Conservation (phyloP, 2,113 vertebrate genomes). For the Cacatua alba region DNA sequence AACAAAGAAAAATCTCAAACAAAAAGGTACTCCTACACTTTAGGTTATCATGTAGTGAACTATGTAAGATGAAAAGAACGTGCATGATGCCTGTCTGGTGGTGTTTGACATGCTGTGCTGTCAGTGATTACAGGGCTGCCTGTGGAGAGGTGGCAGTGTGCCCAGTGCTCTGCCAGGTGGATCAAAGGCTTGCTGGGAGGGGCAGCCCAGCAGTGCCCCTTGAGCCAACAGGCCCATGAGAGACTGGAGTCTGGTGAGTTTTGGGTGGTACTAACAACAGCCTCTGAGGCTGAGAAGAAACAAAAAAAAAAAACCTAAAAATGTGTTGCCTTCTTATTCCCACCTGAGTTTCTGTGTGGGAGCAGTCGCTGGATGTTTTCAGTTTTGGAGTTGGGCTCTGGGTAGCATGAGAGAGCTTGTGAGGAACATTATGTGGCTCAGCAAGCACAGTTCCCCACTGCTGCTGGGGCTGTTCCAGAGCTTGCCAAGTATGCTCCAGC, state of each 20-base stretch:
- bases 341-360: background rate
- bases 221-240: background rate
- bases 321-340: background rate
- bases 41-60: background rate
- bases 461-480: background rate
- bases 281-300: background rate
- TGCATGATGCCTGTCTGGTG: background rate
- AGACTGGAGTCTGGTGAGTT: background rate
- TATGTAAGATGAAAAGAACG: background rate
- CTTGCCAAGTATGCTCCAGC: background rate
- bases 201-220: background rate
- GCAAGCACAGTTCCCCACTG: background rate
- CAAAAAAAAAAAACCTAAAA: background rate
- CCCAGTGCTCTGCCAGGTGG: background rate
- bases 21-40: background rate
- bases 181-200: background rate
- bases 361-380: background rate
- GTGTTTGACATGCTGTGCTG: background rate
- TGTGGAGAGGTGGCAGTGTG: background rate
- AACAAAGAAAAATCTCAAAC: background rate
- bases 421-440: background rate
- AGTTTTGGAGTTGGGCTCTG: background rate
- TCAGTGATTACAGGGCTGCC: background rate
- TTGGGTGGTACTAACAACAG: background rate
- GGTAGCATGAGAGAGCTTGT: background rate